Base-by-base conservation (phyloP, 53 echinoderm and acorn worm species). In the Echinarachnius parma region DNA sequence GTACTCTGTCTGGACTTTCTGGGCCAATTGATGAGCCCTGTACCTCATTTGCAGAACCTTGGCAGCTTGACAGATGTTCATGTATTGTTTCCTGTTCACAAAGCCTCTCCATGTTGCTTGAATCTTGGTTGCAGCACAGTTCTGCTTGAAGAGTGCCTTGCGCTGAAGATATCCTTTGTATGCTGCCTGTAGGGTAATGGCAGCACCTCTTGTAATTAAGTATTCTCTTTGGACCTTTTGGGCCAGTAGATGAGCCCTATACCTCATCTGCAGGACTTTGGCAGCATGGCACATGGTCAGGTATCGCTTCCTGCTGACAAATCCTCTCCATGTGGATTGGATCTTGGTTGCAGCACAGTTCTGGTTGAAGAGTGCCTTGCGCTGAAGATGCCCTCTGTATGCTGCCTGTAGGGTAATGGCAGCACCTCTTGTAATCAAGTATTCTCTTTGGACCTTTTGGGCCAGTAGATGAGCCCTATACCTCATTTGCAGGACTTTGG, bases 101-200 rank as follows among this genome's bases (percentile, higher is more conserved):
- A 62, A 46, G 14, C 62, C 69, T 48, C 82, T 70, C 34, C 82
- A 36, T 0, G 30, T 37, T 8, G 76, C 54, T 29, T 87, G 82
- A n/a, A 86, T 65, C 9, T 7, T 26, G 21, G 50, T n/a, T 19
- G 76, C 61, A 31, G 77, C 53, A 1, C 14, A 25, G 31, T 69
- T 49, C 52, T 49, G 53, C 47, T 64, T 14, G 8, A 48, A 25
- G 33, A 67, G 67, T 5, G 21, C 11, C 48, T 80, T 63, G 33
- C 83, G 60, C n/a, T 59, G 61, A 2, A 77, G 47, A 34, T 88
- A 61, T n/a, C 81, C 84, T 49, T 86, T 79, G 48, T 80, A 65
- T 5, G 44, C 53, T 3, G 94, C 78, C 37, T 94, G 94, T 24
- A 90, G 34, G 21, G 53, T 44, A 4, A 87, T 59, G 26, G 79